Evolutionary conservation across 2,797 vertebrate genomes (phyloP), one percentile per base, ranked within the genome.

Genomic region (Clamator glandarius): DNA sequence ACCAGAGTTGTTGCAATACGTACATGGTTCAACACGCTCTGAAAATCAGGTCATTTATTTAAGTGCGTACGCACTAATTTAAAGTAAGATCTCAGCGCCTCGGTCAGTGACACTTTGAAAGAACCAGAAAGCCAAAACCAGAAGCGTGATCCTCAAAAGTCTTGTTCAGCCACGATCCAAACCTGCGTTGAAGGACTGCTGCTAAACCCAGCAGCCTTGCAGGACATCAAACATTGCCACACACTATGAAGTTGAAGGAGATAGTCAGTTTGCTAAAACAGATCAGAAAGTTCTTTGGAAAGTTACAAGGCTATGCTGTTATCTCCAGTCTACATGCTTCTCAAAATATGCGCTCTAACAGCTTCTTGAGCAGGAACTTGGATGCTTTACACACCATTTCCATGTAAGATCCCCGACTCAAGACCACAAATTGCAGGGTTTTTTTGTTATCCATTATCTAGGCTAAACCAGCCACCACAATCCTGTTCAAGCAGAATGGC

Each of bases 231-330:
- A 21, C 36, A 7, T 8, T 17, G 42, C 59, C 54, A 54, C 36
- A 12, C 3, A 8, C 1, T 6, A 58, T 7, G 18, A 75, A 78
- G 28, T 0, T 61, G 39, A 4, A 26, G 10, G 35, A 74, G 39
- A 41, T 33, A 48, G 12, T 81, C 15, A 33, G 35, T 50, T 84
- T 13, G 2, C 19, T 12, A 73, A 57, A 96, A 92, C 9, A 79
- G 7, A 51, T 23, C 8, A 57, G 59, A 23, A 84, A 69, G 25
- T 31, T 39, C 35, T 69, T 33, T 6, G 25, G 35, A 78, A 92
- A 80, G 57, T 50, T 75, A 70, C 29, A 12, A 9, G 9, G 31
- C 36, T 78, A 55, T 18, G 15, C 46, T 51, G 17, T 31, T 12
- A 87, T 11, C 67, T 73, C n/a, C 72, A 78, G 10, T 17, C 64